Base-by-base conservation (phyloP, 2,888 invertebrate genomes). In the Xylocampa areola region DNA sequence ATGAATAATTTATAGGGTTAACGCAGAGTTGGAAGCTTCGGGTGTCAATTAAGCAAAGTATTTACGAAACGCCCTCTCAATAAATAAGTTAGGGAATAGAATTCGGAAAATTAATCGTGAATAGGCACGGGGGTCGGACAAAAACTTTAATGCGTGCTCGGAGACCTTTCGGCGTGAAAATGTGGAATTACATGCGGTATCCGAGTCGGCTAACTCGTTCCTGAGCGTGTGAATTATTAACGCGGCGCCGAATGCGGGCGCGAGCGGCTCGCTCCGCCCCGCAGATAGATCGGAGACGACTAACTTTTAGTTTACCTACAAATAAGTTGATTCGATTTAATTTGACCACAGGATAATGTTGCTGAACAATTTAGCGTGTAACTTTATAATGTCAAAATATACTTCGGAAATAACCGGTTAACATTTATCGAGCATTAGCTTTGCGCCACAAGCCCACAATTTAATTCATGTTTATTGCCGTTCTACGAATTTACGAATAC, bases 81-180 rank as follows among this genome's bases (percentile, higher is more conserved):
- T 87, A 87, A 88, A 87, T 85, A 84, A 88, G 81, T 87, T 85
- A 80, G 78, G 84, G 81, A 88, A 89, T 89, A 86, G 85, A 87
- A 90, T 89, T 88, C 75, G 82, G 85, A 80, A 88, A 90, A 91
- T 91, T 88, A 89, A 86, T 86, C 85, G 81, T 82, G 84, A 88
- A 88, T 85, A 84, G 84, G 85, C 79, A 74, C 68, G 55, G 71
- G 60, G 62, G 63, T 77, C 71, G 73, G 75, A 83, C 84, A 91
- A 91, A 92, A 92, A 92, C 87, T 90, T 90, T 82, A 90, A 90
- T 88, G 86, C 82, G 86, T 87, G 81, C 79, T 80, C 78, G 79
- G 75, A 79, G 82, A 82, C 77, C 81, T 83, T 86, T 84, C 80
- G 80, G 86, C 82, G 88, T 81, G 88, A 90, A 88, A 89, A 88